Base-by-base conservation (phyloP, 2,113 vertebrate species). In the Cyprinodon brontotheroides region DNA sequence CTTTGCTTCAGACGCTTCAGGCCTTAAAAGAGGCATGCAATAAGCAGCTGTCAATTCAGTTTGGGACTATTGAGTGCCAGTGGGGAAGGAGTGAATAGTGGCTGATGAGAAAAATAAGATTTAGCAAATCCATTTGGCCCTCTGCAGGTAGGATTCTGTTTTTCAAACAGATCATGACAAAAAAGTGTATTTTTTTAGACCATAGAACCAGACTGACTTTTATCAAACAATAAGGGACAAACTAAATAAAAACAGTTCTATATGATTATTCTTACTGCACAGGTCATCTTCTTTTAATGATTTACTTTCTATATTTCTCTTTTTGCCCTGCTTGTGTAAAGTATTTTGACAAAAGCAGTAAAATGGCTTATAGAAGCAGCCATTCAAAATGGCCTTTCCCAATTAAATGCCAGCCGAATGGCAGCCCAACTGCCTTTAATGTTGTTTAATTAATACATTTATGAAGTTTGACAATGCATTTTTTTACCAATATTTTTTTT, bases 31-130 rank as follows among this genome's bases (percentile, higher is more conserved):
- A 75, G 72, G 65, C 83, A 65, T 61, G 87, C 88, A 88, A 89
- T 85, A 83, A 86, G 86, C 78, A 84, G 77, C 38, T 63, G 59
- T 79, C 79, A 76, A 86, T 89, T 80, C 64, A 36, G 86, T 89
- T 84, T 79, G 84, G 70, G 76, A 75, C 65, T 83, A 80, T 70
- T 72, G 81, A 83, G 65, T 12, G 47, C 69, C 61, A 20, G 36
- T 3, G 38, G 3, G 43, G 67, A 67, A 80, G 66, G 45, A 63
- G 69, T 12, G 70, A 74, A 43, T 77, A 43, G 11, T 5, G 60
- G 61, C 59, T 77, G 77, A 80, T 80, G 62, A 57, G 66, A n/a
- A 57, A 68, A 65, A 74, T 75, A 9, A 1, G 68, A 72, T 41
- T 41, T 29, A 13, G 61, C 36, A 61, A 38, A 61, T 38, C 61